Conservation (phyloP, 2,888 invertebrate genomes). For the Apamea crenata region DNA sequence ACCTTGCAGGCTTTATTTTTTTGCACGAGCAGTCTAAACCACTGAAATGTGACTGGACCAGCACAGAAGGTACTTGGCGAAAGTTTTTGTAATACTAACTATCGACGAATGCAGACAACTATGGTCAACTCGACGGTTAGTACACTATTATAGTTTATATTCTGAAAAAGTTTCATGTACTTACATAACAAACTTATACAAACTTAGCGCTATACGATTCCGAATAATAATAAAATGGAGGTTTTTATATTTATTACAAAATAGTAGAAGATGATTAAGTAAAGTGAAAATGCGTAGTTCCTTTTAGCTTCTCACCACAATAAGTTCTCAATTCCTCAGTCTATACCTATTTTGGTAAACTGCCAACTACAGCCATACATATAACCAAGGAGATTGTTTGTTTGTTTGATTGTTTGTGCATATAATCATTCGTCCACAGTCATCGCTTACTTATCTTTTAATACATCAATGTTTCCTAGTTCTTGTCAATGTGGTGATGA, state of each 20-base stretch:
- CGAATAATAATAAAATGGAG: too few relatives aligned
- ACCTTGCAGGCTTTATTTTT: not conserved
- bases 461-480: constrained; percentile 52
- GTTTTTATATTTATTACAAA: too few relatives aligned
- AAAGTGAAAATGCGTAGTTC: too few relatives aligned
- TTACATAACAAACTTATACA: not conserved
- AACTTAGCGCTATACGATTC: not conserved
- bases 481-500: constrained; percentile 41
- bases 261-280: too few relatives aligned
- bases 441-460: constrained; percentile 40
- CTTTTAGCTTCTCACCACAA: constrained; percentile 6
- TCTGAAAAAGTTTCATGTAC: not conserved
- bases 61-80: too few relatives aligned
- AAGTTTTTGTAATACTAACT: too few relatives aligned
- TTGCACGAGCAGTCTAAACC: not conserved
- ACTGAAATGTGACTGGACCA: not conserved
- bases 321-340: too few relatives aligned
- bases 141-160: too few relatives aligned
- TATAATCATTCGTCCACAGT: constrained; percentile 33
- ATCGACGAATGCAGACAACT: too few relatives aligned
- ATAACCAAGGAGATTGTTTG: constrained; percentile 30
- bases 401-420: constrained; percentile 34
- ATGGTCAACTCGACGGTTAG: too few relatives aligned
- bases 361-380: constrained; percentile 48
- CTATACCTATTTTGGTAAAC: constrained; percentile 39